A percentile compares a stretch with the other conserved stretches of the same genome.
phyloP scores from a whole-genome alignment of 1,140 invertebrate genomes.

The Eueides isabella region DNA sequence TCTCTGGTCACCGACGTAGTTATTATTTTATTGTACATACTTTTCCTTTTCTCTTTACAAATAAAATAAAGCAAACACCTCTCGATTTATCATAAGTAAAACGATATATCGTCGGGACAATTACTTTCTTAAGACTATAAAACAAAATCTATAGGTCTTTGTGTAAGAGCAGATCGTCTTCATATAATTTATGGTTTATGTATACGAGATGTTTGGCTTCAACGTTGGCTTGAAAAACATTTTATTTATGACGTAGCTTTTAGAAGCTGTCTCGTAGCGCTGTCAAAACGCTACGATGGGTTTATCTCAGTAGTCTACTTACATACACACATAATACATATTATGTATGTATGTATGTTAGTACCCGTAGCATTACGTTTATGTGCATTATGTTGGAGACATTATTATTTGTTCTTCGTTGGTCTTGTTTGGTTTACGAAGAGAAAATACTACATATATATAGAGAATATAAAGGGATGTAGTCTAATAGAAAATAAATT shows the following conservation, averaged over 20 bases:
- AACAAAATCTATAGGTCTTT: background rate
- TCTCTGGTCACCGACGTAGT: too few species aligned
- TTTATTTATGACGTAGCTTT: conserved; percentile 12
- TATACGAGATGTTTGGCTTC: background rate
- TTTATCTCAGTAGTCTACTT: conserved; percentile 3
- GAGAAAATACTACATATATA: too few species aligned
- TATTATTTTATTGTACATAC: background rate
- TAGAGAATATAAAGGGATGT: background rate
- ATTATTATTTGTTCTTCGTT: background rate
- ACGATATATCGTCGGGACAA: background rate
- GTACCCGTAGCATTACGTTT: background rate
- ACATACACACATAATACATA: background rate
- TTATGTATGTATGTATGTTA: background rate
- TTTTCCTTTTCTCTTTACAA: background rate
- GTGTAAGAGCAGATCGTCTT: background rate
- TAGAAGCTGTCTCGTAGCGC: conserved; percentile 18
- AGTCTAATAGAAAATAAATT: background rate
- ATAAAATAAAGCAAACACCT: background rate
- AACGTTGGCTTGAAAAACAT: conserved; percentile 8
- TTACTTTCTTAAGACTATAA: background rate
- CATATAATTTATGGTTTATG: background rate
- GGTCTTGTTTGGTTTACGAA: background rate
- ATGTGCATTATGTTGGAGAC: background rate
- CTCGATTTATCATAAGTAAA: too few species aligned
- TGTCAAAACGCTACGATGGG: conserved; percentile 26